Conservation (phyloP, 2,113 vertebrate species). For the Ornithorhynchus anatinus region DNA sequence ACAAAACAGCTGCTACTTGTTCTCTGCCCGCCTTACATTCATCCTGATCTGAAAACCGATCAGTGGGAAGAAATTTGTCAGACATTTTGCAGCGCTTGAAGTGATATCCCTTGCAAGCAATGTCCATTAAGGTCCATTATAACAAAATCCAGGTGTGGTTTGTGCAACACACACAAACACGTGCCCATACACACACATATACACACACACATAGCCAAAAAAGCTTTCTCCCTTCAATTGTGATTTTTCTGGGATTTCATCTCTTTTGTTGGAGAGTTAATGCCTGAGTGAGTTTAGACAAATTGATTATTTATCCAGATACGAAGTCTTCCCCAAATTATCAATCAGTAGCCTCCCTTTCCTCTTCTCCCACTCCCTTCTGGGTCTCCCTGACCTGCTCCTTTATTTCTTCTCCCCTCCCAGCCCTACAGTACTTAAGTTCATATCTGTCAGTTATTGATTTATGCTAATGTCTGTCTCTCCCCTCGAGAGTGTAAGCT, state of each 20-base stretch:
- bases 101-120: constrained; percentile 52
- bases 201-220: background rate
- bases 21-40: constrained; percentile 51
- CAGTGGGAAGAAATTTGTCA: constrained; percentile 57
- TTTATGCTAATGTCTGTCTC: no score
- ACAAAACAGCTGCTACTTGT: constrained; percentile 37
- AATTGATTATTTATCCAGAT: constrained; percentile 1
- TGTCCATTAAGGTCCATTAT: constrained; percentile 47
- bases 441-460: no score
- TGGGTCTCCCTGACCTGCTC: no score
- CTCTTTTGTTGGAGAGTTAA: constrained; percentile 30
- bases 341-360: no score
- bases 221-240: no score
- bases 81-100: constrained; percentile 50
- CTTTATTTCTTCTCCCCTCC: no score
- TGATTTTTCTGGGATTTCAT: constrained; percentile 32
- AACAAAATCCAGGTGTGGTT: constrained; percentile 6
- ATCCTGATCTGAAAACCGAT: constrained; percentile 58
- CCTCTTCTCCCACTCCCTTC: no score
- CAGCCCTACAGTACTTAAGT: no score
- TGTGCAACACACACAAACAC: constrained; percentile 12
- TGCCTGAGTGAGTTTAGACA: constrained; percentile 16
- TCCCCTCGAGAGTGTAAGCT: no score
- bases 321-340: no score
- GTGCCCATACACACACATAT: background rate